phyloP scores from a whole-genome alignment of 2,888 invertebrate genomes.

The Elaeidobius kamerunicus region DNA sequence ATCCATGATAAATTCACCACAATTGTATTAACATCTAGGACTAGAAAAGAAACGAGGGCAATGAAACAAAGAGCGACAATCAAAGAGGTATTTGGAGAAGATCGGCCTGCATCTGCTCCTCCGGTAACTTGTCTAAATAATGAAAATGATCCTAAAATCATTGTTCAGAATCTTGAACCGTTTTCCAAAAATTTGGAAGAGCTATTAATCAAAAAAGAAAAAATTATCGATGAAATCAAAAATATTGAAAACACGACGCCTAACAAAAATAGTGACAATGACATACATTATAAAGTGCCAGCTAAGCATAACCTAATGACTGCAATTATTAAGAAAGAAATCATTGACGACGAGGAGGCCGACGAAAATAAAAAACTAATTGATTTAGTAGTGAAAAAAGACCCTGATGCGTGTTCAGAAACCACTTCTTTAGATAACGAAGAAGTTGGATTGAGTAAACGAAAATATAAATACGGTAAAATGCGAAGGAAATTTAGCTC shows the following conservation, averaged over 20 bases:
- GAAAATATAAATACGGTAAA: conserved; percentile 59
- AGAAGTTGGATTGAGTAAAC: conserved; percentile 38
- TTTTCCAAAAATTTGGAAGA: conserved; percentile 37
- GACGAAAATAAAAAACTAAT: conserved; percentile 42
- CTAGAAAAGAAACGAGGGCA: conserved; percentile 70
- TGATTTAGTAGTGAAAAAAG: conserved; percentile 41
- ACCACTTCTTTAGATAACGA: conserved; percentile 46
- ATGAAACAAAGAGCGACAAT: conserved; percentile 74
- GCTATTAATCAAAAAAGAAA: conserved; percentile 42
- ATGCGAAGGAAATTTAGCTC: conserved; percentile 75
- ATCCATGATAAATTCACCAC: conserved; percentile 65
- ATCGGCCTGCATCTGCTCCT: conserved; percentile 79
- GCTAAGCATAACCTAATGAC: conserved; percentile 39
- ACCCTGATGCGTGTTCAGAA: conserved; percentile 44
- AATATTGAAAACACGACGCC: conserved; percentile 25
- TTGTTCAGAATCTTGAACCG: conserved; percentile 25
- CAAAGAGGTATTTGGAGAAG: conserved; percentile 77
- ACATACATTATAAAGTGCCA: too few relatives aligned
- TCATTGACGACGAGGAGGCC: conserved; percentile 36
- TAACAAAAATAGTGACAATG: conserved; percentile 36
- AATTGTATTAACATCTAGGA: conserved; percentile 68
- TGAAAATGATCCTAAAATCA: conserved; percentile 37
- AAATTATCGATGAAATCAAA: conserved; percentile 29
- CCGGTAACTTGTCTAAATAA: conserved; percentile 64
- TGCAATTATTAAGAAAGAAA: conserved; percentile 40